These are phyloP conservation scores for Chaetogeoica ovagalla DNA, from an alignment of 2,888 invertebrate species.

Conservation along the genomic window DNA sequence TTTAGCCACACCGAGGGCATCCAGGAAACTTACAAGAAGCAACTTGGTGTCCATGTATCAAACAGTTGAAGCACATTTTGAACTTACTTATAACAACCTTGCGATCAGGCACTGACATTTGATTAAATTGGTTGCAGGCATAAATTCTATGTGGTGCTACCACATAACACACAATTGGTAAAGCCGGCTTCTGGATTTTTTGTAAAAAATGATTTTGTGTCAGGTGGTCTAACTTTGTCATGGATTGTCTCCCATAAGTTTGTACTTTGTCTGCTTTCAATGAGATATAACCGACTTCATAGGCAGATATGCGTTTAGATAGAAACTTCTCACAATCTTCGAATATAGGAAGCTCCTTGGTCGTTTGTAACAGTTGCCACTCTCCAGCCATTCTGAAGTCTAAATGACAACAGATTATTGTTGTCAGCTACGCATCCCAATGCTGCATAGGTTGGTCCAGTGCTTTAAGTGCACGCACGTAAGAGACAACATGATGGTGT, in stretches of 20 bases:
- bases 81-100: not conserved
- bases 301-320: no score
- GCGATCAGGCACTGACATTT: not conserved
- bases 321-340: not conserved
- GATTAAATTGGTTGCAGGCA: not conserved
- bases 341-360: not conserved
- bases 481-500: constrained; percentile 8
- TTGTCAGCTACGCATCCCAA: not conserved
- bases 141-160: not conserved
- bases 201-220: not conserved
- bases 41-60: not conserved
- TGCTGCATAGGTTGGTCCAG: not conserved
- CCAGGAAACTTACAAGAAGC: not conserved
- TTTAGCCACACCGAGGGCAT: not conserved
- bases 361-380: not conserved
- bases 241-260: not conserved
- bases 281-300: no score
- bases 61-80: constrained; percentile 4
- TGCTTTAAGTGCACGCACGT: not conserved
- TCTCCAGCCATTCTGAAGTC: not conserved
- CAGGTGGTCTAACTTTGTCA: not conserved
- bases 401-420: not conserved
- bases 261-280: no score
- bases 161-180: not conserved
- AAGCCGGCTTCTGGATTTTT: not conserved